Base-by-base conservation (phyloP, 2,797 vertebrate genomes). In the Cirrhinus molitorella region DNA sequence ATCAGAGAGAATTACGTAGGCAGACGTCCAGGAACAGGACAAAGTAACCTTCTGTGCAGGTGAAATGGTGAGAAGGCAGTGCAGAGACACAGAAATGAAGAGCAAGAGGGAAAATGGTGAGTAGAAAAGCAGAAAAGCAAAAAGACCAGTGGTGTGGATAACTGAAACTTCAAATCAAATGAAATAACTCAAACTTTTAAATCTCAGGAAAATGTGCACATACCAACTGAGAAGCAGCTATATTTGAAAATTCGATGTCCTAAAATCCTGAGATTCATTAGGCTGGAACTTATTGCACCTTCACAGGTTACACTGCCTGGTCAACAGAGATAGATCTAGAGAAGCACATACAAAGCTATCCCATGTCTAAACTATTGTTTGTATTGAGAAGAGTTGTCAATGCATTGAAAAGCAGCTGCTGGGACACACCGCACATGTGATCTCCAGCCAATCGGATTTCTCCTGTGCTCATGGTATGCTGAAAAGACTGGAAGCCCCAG, bases 11-110 rank as follows among this genome's bases (percentile, higher is more conserved):
- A 83, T 93, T 94, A 94, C 91, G 21, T 89, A 87, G 84, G 84
- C 79, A 23, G 87, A 73, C 28, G 87, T 91, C 91, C 93, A 92
- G 84, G 84, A 90, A 89, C 84, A 91, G 3, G 89, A 93, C 91
- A 92, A 93, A 40, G 91, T 90, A 87, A 93, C 90, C 82, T 79
- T 93, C 91, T 93, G 90, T 81, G 73, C 91, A 84, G 11, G 57
- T 88, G 84, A 45, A 74, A 80, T 21, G 28, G 68, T 59, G 28
- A 43, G 23, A 51, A 83, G 11, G 79, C 51, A 23, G 61, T 9
- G 1, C 13, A 79, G 65, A 57, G n/a, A 82, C 1, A 74, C 28
- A 45, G n/a, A 51, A 85, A n/a, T 65, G 7, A 51, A 61, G 1
- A 19, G 79, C 1, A n/a, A 81, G 21, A 74, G 67, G 2, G 53